phyloP scores from a whole-genome alignment of 92 coral and sea anemone species.

The Blastomussa wellsi region DNA sequence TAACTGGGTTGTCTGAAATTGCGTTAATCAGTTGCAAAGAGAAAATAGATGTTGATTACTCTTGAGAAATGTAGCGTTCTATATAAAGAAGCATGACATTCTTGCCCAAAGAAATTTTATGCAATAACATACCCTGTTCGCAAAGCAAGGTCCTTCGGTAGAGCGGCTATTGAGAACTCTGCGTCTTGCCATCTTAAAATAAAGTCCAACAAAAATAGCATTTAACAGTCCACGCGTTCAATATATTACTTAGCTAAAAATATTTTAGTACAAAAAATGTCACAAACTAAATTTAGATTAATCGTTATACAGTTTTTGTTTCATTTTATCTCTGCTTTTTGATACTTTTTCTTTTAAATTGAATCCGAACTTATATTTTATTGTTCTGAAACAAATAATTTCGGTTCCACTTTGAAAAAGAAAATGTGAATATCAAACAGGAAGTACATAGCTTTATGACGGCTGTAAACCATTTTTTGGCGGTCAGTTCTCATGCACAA shows the following conservation, averaged over 20 bases:
- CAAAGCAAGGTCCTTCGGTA: not conserved
- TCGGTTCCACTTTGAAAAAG: not conserved
- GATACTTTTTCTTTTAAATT: not conserved
- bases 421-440: not conserved
- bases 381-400: not conserved
- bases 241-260: not conserved
- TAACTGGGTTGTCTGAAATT: not conserved
- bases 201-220: not conserved
- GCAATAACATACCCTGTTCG: constrained; percentile 2
- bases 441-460: not conserved
- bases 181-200: not conserved
- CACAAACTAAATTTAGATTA: not conserved
- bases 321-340: not conserved
- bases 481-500: not conserved
- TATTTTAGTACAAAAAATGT: not conserved
- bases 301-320: not conserved
- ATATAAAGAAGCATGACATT: not conserved
- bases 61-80: not conserved
- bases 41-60: not conserved
- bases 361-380: not conserved
- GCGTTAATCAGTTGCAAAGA: not conserved
- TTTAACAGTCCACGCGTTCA: not conserved
- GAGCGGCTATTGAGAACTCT: not conserved
- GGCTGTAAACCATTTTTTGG: not conserved
- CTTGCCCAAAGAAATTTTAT: not conserved